A percentile compares a stretch with the other conserved stretches of the same genome.
phyloP scores from a whole-genome alignment of 2,888 invertebrate species.

The Tribolium freemani region DNA sequence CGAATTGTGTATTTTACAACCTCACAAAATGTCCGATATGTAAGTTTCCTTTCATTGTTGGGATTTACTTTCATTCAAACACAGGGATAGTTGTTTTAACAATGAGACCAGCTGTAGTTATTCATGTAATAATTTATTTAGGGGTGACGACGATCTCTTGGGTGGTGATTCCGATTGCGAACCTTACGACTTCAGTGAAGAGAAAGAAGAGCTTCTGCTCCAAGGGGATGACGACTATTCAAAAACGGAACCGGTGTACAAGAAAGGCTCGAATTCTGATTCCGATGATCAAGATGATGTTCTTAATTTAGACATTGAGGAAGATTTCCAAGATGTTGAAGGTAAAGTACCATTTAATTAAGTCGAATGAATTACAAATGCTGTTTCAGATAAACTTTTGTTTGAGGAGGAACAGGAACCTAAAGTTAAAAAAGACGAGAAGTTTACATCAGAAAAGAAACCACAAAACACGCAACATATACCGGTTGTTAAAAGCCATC shows the following conservation, averaged over 20 bases:
- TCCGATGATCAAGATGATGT: conserved; percentile 10
- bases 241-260: background rate
- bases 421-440: conserved; percentile 4
- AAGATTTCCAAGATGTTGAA: conserved; percentile 27
- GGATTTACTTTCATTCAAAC: background rate
- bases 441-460: conserved; percentile 6
- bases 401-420: conserved; percentile 10
- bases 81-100: background rate
- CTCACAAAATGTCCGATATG: background rate
- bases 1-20: background rate
- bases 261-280: background rate
- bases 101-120: background rate
- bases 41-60: background rate
- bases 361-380: background rate
- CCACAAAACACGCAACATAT: background rate
- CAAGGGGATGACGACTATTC: conserved; percentile 33
- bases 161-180: conserved; percentile 35
- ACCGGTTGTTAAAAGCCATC: too few species aligned
- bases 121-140: background rate
- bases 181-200: conserved; percentile 37
- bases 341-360: background rate
- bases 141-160: conserved; percentile 29
- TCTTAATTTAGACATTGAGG: conserved; percentile 25
- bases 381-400: conserved; percentile 32
- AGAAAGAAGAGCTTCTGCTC: conserved; percentile 41